phyloP scores from a whole-genome alignment of 2,797 vertebrate species.

The Streptopelia turtur region DNA sequence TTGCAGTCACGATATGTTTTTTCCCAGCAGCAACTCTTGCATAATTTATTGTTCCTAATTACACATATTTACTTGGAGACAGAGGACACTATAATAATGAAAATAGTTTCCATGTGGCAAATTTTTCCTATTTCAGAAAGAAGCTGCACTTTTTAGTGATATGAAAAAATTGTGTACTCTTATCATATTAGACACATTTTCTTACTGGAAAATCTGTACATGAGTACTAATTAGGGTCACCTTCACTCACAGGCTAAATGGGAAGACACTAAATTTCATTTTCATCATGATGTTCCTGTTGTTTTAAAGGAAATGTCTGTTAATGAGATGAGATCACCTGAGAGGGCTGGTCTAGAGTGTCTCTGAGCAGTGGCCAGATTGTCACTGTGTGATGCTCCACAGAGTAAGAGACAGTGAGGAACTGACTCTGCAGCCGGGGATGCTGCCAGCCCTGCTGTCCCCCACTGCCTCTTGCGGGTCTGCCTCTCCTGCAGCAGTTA shows the following conservation, averaged over 20 bases:
- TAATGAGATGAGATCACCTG: neutral
- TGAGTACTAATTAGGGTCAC: neutral
- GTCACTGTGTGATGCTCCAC: neutral
- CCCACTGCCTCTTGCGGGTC: neutral
- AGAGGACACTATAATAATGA: neutral
- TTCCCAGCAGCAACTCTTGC: neutral
- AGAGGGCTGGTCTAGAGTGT: neutral
- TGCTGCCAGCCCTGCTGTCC: neutral
- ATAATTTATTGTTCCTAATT: constrained; percentile 14
- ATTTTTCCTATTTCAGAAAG: neutral
- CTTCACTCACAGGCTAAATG: neutral
- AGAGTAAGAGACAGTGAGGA: neutral
- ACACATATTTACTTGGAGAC: neutral
- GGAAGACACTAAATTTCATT: neutral
- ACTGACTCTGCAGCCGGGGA: neutral
- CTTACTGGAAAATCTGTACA: neutral
- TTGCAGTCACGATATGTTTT: neutral
- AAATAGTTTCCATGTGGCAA: neutral
- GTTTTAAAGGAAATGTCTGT: neutral
- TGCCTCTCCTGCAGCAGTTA: neutral
- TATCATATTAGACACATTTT: neutral
- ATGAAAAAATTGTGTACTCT: neutral
- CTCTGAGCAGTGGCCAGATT: neutral
- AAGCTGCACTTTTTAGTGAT: neutral
- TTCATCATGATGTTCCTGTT: neutral